Evolutionary conservation across 1,140 invertebrate species (phyloP).

Genomic region (Drosophila setifemur): DNA sequence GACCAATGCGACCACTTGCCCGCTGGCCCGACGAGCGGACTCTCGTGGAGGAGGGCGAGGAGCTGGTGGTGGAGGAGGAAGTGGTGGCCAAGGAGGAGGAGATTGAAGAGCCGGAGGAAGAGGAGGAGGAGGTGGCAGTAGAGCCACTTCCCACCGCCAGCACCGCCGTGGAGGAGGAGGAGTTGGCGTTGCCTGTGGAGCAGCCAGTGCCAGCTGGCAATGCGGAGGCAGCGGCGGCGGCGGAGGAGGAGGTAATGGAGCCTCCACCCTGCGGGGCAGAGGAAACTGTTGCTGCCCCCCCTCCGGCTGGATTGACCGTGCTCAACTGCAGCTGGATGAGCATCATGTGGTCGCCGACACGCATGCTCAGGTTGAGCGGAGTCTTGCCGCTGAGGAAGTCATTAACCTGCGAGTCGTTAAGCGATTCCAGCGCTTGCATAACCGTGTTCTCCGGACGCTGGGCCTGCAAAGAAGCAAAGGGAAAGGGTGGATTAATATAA

Average conservation of each 20-base stretch:
- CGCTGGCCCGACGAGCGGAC: constrained; percentile 48
- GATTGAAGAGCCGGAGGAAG: not conserved
- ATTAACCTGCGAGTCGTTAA: constrained; percentile 96
- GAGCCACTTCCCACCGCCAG: not conserved
- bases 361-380: constrained; percentile 96
- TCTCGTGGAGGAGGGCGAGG: constrained; percentile 19
- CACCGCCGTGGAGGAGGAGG: not conserved
- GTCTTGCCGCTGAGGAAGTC: constrained; percentile 97
- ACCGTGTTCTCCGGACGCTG: constrained; percentile 96
- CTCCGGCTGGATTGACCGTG: constrained; percentile 86
- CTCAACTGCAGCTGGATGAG: constrained; percentile 96
- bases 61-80: not conserved
- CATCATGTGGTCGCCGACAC: constrained; percentile 98
- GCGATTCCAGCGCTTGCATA: constrained; percentile 96
- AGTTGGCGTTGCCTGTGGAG: not conserved
- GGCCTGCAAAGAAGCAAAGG: constrained; percentile 84
- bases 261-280: not conserved
- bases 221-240: too few relatives aligned
- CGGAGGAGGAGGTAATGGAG: not conserved
- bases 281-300: constrained; percentile 22
- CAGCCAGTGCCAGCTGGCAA: constrained; percentile 28
- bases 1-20: constrained; percentile 37
- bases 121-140: not conserved
- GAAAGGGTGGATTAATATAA: too few relatives aligned
- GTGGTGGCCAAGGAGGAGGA: not conserved